Evolutionary conservation across 2,113 vertebrate genomes (phyloP).

Genomic region (Siphamia tubifer): DNA sequence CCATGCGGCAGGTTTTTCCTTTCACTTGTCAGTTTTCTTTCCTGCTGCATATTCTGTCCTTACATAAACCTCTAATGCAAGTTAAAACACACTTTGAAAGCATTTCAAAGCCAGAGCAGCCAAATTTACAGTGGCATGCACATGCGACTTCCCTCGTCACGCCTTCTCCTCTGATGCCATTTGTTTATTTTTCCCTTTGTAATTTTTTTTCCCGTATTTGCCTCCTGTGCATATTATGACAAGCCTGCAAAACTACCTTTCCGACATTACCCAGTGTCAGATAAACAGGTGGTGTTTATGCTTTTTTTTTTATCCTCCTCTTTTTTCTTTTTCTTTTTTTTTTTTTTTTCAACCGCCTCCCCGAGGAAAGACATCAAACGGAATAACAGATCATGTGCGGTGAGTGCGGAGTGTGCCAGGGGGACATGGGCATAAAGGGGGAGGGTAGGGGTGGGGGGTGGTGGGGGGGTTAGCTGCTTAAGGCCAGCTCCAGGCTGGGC

Average conservation of each 20-base stretch:
- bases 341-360: constrained; percentile 44
- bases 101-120: constrained; percentile 10
- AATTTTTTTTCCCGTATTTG: constrained; percentile 20
- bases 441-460: not conserved
- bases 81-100: constrained; percentile 76
- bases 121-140: constrained; percentile 33
- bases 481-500: constrained; percentile 57
- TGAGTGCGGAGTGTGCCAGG: constrained; percentile 60
- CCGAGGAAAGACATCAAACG: constrained; percentile 72
- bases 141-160: not conserved
- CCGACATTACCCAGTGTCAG: constrained; percentile 42
- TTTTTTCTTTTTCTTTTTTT: constrained; percentile 12
- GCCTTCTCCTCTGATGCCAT: constrained; percentile 38
- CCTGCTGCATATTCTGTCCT: not conserved
- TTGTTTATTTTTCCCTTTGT: constrained; percentile 57
- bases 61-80: constrained; percentile 2
- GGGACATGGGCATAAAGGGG: constrained; percentile 32
- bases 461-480: constrained; percentile 36
- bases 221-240: constrained; percentile 58
- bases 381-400: constrained; percentile 76
- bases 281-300: constrained; percentile 79
- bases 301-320: constrained; percentile 29
- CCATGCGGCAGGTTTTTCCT: not conserved
- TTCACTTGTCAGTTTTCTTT: not conserved
- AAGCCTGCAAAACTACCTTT: constrained; percentile 53